These are phyloP conservation scores for Drosophila engyochracea DNA, from an alignment of 2,888 invertebrate genomes.

Conservation along the genomic window DNA sequence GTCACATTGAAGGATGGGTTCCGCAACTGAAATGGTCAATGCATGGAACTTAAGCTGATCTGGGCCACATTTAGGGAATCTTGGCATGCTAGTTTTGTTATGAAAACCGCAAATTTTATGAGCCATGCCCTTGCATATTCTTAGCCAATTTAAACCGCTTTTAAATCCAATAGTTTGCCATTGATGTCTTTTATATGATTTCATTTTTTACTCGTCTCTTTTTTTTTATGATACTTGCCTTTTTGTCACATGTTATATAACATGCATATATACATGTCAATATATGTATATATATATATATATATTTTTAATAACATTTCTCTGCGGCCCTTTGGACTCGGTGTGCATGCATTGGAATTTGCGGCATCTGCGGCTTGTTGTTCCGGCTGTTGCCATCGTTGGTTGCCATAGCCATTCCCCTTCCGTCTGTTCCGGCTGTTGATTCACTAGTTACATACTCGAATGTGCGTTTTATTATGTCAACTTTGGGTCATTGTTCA, in stretches of 20 bases:
- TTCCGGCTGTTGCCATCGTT: conserved; percentile 50
- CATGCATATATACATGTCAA: not conserved
- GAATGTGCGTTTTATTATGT: conserved; percentile 77
- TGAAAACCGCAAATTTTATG: conserved; percentile 71
- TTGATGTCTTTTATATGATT: conserved; percentile 76
- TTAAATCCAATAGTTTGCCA: conserved; percentile 74
- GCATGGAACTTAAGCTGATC: conserved; percentile 16
- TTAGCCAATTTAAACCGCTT: conserved; percentile 72
- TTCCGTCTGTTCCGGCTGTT: conserved; percentile 56
- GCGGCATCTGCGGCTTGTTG: conserved; percentile 74
- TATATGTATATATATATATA: conserved; percentile 6
- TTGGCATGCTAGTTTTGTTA: conserved; percentile 46
- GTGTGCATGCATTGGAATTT: conserved; percentile 67
- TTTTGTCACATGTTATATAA: conserved; percentile 28
- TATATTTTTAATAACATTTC: conserved; percentile 70
- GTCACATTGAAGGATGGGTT: conserved; percentile 24
- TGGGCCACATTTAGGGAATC: conserved; percentile 13
- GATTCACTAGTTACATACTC: conserved; percentile 70
- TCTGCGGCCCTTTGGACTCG: conserved; percentile 35
- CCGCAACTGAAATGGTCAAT: conserved; percentile 34
- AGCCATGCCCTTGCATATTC: conserved; percentile 72
- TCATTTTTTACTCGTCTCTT: conserved; percentile 57
- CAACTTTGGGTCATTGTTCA: conserved; percentile 78
- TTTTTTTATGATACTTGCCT: conserved; percentile 45
- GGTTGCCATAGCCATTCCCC: conserved; percentile 29